These are phyloP conservation scores for Alligator mississippiensis DNA, from an alignment of 2,113 vertebrate genomes.

Conservation along the genomic window DNA sequence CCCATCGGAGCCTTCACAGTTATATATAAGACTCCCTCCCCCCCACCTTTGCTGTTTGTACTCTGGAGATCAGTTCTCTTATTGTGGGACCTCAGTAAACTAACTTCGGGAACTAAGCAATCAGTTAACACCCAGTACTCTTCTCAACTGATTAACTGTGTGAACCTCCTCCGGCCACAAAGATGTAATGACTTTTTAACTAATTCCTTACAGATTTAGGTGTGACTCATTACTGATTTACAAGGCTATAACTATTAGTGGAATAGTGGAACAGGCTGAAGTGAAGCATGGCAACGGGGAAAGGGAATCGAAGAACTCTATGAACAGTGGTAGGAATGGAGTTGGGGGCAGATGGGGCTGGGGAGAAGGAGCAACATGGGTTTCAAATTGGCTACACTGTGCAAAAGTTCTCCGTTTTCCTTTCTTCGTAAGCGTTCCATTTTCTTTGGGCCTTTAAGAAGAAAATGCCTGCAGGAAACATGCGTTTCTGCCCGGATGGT, in stretches of 20 bases:
- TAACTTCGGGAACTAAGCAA: constrained; percentile 18
- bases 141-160: constrained; percentile 63
- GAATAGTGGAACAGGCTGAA: constrained; percentile 1
- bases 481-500: background rate
- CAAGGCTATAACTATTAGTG: constrained; percentile 15
- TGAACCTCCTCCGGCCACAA: constrained; percentile 58
- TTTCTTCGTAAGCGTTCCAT: background rate
- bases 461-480: background rate
- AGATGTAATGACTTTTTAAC: constrained; percentile 41
- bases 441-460: background rate
- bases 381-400: background rate
- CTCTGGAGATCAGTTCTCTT: background rate
- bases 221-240: constrained; percentile 69
- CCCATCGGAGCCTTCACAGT: background rate
- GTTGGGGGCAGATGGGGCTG: background rate
- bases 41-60: background rate
- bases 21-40: background rate
- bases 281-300: background rate
- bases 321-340: rapidly evolving
- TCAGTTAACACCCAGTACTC: constrained; percentile 12
- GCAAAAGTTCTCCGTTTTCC: background rate
- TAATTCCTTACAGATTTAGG: constrained; percentile 53
- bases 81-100: background rate
- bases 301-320: background rate
- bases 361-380: background rate